Conservation (phyloP, 2,113 vertebrate genomes). For the Microtus oregoni region DNA sequence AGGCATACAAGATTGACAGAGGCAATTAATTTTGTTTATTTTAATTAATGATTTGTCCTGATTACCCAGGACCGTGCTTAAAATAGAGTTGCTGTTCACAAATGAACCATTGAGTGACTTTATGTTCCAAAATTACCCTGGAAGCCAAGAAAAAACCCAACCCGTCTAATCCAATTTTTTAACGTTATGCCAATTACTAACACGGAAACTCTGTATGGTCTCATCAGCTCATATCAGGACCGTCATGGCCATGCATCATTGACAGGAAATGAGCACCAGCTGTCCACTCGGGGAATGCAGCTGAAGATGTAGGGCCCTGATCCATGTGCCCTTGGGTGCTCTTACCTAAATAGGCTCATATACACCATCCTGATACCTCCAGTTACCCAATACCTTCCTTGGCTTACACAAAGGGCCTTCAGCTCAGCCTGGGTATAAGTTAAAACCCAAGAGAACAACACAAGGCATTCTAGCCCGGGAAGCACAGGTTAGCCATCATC, state of each 20-base stretch:
- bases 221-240: background rate
- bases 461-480: constrained; percentile 45
- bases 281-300: background rate
- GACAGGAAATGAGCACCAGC: constrained; percentile 9
- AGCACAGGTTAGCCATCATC: constrained; percentile 61
- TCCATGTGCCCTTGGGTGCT: background rate
- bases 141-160: background rate
- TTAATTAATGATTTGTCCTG: constrained; percentile 19
- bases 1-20: background rate
- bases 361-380: background rate
- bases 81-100: constrained; percentile 1
- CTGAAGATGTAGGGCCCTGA: background rate
- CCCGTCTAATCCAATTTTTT: constrained; percentile 22
- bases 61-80: constrained; percentile 7
- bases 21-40: constrained; percentile 21
- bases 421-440: constrained; percentile 62
- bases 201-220: background rate
- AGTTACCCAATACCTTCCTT: background rate
- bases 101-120: constrained; percentile 21
- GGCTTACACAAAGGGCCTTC: background rate
- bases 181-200: background rate
- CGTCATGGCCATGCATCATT: background rate
- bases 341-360: background rate
- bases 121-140: constrained; percentile 40
- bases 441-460: constrained; percentile 67